Evolutionary conservation across 2,888 invertebrate species (phyloP).

Genomic region (Helleia helle): DNA sequence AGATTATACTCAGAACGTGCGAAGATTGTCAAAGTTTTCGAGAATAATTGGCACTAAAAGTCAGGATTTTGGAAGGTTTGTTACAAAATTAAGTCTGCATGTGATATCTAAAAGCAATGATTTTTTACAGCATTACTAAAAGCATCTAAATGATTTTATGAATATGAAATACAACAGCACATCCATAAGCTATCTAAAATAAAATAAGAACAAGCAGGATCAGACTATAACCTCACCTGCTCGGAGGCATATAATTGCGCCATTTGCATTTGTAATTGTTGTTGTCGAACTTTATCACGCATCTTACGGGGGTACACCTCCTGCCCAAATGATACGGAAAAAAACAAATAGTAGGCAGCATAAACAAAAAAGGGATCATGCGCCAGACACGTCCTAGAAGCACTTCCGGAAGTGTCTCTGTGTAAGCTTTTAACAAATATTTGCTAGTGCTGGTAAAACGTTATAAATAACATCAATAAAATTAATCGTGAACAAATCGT

Average conservation of each 20-base stretch:
- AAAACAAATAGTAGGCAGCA: slow-evolving; percentile 71
- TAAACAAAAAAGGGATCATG: slow-evolving; percentile 68
- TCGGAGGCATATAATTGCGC: slow-evolving; percentile 71
- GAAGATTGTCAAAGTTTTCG: not conserved
- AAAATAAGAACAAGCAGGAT: slow-evolving; percentile 53
- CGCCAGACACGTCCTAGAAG: slow-evolving; percentile 53
- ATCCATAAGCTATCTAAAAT: slow-evolving; percentile 64
- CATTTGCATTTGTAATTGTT: slow-evolving; percentile 76
- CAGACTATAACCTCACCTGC: slow-evolving; percentile 63
- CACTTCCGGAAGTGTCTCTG: slow-evolving; percentile 26
- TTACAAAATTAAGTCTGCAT: not conserved
- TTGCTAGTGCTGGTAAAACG: slow-evolving; percentile 36
- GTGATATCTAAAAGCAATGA: slow-evolving; percentile 4
- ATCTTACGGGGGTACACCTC: slow-evolving; percentile 88
- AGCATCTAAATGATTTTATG: slow-evolving; percentile 39
- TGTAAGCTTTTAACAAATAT: slow-evolving; percentile 18
- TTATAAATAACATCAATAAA: slow-evolving; percentile 32
- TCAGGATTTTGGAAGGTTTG: not conserved
- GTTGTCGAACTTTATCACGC: slow-evolving; percentile 84
- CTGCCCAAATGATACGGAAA: slow-evolving; percentile 77
- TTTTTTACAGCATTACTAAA: slow-evolving; percentile 33
- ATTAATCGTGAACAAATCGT: slow-evolving; percentile 38
- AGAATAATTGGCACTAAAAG: not conserved
- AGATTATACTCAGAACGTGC: not conserved
- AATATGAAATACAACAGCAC: slow-evolving; percentile 58